These are phyloP conservation scores for Phycodurus eques DNA, from an alignment of 2,113 vertebrate species.

Conservation along the genomic window DNA sequence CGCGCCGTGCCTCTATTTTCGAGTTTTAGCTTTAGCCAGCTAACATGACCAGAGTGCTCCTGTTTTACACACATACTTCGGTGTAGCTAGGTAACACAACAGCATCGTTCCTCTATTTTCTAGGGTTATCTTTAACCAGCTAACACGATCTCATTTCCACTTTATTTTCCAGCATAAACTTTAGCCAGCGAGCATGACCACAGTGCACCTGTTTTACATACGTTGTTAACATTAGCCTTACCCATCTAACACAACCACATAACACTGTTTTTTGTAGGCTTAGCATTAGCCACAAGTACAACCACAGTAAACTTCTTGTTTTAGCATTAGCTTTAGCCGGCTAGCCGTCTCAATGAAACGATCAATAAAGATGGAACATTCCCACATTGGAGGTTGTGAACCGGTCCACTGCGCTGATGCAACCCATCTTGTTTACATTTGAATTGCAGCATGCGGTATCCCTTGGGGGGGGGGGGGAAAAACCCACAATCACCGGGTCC, in stretches of 20 bases:
- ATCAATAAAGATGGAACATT: constrained; percentile 7
- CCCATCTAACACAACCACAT: too few species aligned
- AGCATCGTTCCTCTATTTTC: too few species aligned
- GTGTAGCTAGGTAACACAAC: not conserved
- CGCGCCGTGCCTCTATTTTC: too few species aligned
- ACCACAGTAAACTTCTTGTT: not conserved
- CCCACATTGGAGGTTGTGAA: constrained; percentile 12
- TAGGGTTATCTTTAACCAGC: too few species aligned
- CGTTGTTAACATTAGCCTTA: not conserved
- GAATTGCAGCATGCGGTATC: constrained; percentile 36
- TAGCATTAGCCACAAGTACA: too few species aligned
- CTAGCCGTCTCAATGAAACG: not conserved
- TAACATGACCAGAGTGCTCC: too few species aligned
- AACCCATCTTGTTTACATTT: constrained; percentile 58
- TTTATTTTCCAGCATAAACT: too few species aligned
- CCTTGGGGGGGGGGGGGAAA: constrained; percentile 30
- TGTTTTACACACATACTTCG: not conserved
- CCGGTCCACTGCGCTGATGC: constrained; percentile 34
- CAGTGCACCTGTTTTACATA: not conserved
- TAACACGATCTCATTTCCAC: too few species aligned
- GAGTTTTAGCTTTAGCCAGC: too few species aligned
- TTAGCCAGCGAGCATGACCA: not conserved
- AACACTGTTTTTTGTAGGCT: too few species aligned
- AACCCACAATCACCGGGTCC: constrained; percentile 1
- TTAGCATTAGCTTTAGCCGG: not conserved